Evolutionary conservation across 2,888 invertebrate genomes (phyloP).

Genomic region (Selenia dentaria): DNA sequence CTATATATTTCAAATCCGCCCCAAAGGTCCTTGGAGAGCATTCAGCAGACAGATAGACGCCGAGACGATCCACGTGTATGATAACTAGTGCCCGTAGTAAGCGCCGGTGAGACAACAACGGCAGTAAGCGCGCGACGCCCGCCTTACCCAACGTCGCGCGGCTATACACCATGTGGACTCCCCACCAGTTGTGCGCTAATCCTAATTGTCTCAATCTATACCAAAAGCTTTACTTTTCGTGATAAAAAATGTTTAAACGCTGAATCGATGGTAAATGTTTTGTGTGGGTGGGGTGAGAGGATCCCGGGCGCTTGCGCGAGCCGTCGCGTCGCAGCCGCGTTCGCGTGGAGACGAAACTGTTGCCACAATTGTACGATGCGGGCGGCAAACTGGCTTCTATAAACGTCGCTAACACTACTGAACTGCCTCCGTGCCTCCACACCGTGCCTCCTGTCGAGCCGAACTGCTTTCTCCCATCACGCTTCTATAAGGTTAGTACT

Average conservation of each 20-base stretch:
- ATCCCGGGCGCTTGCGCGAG: constrained; percentile 54
- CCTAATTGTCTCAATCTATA: constrained; percentile 47
- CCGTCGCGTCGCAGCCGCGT: constrained; percentile 37
- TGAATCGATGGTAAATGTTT: constrained; percentile 61
- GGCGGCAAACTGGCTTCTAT: constrained; percentile 26
- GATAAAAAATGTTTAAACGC: constrained; percentile 55
- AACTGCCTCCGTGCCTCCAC: neutral
- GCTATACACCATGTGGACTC: neutral
- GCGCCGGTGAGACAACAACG: constrained; percentile 1
- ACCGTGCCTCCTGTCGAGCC: neutral
- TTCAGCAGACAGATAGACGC: constrained; percentile 3
- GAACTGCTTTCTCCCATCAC: neutral
- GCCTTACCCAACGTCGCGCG: constrained; percentile 6
- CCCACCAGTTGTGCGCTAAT: constrained; percentile 24
- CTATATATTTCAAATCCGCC: neutral
- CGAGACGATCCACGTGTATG: neutral
- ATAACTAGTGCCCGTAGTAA: neutral
- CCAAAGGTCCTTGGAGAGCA: neutral
- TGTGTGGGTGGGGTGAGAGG: constrained; percentile 39
- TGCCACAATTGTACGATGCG: constrained; percentile 36
- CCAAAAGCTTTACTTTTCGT: constrained; percentile 47
- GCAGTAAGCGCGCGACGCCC: constrained; percentile 10
- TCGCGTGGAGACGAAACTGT: constrained; percentile 27
- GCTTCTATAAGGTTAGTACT: neutral
- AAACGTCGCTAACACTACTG: neutral